phyloP scores from a whole-genome alignment of 92 coral and sea anemone genomes.

The Zoanthus solanderi region DNA sequence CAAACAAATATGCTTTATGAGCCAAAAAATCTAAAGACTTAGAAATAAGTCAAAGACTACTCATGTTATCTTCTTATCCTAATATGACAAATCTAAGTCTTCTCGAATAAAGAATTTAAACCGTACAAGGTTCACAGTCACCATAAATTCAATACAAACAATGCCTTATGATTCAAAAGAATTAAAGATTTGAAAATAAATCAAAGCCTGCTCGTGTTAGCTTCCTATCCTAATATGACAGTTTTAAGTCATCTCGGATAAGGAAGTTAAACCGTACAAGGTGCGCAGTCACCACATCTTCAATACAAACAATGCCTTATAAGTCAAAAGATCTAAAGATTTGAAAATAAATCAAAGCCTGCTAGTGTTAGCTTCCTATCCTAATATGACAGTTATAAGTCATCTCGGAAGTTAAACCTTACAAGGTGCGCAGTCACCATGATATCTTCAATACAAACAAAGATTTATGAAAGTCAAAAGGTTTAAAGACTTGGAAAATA shows the following conservation, averaged over 20 bases:
- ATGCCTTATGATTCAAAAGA: background rate
- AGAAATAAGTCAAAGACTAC: background rate
- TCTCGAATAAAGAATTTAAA: background rate
- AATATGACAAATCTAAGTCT: background rate
- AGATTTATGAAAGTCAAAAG: background rate
- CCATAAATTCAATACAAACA: background rate
- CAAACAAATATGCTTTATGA: background rate
- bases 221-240: background rate
- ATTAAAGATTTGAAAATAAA: background rate
- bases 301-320: no score
- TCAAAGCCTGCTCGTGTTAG: background rate
- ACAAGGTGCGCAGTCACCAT: background rate
- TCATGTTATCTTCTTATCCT: background rate
- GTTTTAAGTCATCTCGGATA: background rate
- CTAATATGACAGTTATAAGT: background rate
- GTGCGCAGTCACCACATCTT: background rate
- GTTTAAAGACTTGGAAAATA: background rate
- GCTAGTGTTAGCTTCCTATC: background rate
- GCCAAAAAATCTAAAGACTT: background rate
- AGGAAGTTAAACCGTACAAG: background rate
- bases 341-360: no score
- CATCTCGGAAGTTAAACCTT: background rate
- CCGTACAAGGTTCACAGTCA: background rate
- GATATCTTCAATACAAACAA: background rate
- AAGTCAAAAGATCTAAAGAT: background rate